phyloP scores from a whole-genome alignment of 2,797 vertebrate species.

The Scolopax rusticola region DNA sequence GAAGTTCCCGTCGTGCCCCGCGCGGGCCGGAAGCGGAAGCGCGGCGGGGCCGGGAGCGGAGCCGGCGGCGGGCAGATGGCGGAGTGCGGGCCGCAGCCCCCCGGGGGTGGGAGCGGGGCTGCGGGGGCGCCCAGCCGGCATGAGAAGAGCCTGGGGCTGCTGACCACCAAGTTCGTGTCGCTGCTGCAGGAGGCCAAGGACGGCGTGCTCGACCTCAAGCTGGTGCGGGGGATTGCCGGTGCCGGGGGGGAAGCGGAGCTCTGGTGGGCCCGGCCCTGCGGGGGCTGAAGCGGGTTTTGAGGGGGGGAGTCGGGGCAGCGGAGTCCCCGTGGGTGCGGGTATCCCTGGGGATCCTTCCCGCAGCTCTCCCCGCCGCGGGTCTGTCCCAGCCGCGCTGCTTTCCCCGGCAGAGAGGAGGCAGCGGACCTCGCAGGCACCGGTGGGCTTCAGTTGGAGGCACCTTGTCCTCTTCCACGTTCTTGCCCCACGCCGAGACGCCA shows the following conservation, averaged over 20 bases:
- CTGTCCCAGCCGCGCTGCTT: background rate
- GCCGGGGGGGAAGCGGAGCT: background rate
- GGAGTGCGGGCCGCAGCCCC: conserved; percentile 79
- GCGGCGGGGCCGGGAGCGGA: background rate
- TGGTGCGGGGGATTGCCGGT: conserved; percentile 78
- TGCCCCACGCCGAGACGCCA: rapidly evolving
- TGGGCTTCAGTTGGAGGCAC: background rate
- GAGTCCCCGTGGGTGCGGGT: background rate
- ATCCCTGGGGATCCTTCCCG: background rate
- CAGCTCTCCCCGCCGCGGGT: background rate
- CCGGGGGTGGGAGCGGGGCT: conserved; percentile 71
- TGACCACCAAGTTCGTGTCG: conserved; percentile 97
- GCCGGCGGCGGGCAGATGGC: conserved; percentile 70
- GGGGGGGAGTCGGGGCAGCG: background rate
- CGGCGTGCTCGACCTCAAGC: conserved; percentile 95
- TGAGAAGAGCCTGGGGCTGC: conserved; percentile 95
- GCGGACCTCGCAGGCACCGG: background rate
- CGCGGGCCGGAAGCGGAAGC: conserved; percentile 74
- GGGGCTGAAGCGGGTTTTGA: background rate
- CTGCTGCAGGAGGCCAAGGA: conserved; percentile 96
- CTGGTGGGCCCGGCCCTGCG: too few relatives aligned
- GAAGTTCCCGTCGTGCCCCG: conserved; percentile 22
- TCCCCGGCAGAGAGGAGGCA: background rate
- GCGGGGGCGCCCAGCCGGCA: conserved; percentile 91
- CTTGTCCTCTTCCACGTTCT: background rate